Percentiles rank a stretch among this genome's conserved stretches.
Evolutionary conservation across 2,113 vertebrate genomes (phyloP).

Genomic region (Corythoichthys haematopterus): DNA sequence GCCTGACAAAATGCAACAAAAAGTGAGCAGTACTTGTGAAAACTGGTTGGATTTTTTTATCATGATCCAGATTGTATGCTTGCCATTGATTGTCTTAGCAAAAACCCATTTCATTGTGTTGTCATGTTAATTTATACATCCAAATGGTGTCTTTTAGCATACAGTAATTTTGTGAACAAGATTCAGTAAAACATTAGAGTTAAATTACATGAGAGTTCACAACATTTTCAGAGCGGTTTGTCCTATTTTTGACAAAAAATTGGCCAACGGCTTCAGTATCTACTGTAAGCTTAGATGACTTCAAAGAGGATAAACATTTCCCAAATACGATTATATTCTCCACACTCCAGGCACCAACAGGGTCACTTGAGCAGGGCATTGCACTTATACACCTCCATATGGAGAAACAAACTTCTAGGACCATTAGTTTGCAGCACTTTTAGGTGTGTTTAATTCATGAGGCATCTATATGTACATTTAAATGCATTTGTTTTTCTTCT

Average conservation of each 20-base stretch:
- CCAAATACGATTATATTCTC: conserved; percentile 24
- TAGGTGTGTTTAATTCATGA: not conserved
- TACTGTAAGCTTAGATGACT: conserved; percentile 20
- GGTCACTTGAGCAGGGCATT: not conserved
- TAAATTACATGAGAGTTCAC: not conserved
- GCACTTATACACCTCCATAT: not conserved
- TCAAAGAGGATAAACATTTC: conserved; percentile 32
- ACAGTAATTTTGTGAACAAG: conserved; percentile 11
- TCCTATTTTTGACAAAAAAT: conserved; percentile 31
- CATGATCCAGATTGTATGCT: no score
- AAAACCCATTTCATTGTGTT: not conserved
- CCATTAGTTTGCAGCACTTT: not conserved
- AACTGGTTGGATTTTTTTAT: no score
- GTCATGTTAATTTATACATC: conserved; percentile 4
- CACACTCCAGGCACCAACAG: conserved; percentile 7
- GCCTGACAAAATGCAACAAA: conserved; percentile 19
- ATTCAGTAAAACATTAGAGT: conserved; percentile 16
- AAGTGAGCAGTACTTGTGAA: conserved; percentile 4
- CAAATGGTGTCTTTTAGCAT: conserved; percentile 21
- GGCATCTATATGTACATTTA: not conserved
- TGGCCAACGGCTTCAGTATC: conserved; percentile 10
- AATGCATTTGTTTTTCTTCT: conserved; percentile 4
- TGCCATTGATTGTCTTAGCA: no score
- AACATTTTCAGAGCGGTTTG: conserved; percentile 30
- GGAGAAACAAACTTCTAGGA: not conserved